Evolutionary conservation across 2,797 vertebrate species (phyloP).

Genomic region (Leptoclinus maculatus): DNA sequence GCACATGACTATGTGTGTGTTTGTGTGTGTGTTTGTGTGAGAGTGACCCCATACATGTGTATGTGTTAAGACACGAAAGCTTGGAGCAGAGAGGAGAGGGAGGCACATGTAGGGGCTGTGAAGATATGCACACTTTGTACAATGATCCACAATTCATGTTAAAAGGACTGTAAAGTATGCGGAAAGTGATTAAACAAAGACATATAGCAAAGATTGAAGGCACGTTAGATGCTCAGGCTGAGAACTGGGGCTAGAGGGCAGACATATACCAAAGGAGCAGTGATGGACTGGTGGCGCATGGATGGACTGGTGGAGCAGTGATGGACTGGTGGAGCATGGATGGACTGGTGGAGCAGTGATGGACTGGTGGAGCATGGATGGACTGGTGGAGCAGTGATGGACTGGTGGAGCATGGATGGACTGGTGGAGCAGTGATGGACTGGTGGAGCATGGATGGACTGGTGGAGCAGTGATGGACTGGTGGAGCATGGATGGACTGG

Average conservation of each 20-base stretch:
- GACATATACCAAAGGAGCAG: background rate
- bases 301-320: background rate
- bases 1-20: background rate
- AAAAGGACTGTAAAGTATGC: background rate
- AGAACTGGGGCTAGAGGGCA: background rate
- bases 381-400: no score
- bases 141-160: background rate
- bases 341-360: no score
- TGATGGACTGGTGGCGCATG: background rate
- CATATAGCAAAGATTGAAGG: background rate
- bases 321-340: no score
- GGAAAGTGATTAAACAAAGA: background rate
- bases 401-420: no score
- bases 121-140: background rate
- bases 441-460: no score
- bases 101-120: background rate
- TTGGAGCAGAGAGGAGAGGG: background rate
- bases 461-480: no score
- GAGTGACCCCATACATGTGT: background rate
- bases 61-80: background rate
- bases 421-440: no score
- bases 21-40: background rate
- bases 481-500: no score
- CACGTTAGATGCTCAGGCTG: conserved; percentile 1
- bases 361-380: no score